These are phyloP conservation scores for Mesitornis unicolor DNA, from an alignment of 2,113 vertebrate genomes.

Conservation along the genomic window DNA sequence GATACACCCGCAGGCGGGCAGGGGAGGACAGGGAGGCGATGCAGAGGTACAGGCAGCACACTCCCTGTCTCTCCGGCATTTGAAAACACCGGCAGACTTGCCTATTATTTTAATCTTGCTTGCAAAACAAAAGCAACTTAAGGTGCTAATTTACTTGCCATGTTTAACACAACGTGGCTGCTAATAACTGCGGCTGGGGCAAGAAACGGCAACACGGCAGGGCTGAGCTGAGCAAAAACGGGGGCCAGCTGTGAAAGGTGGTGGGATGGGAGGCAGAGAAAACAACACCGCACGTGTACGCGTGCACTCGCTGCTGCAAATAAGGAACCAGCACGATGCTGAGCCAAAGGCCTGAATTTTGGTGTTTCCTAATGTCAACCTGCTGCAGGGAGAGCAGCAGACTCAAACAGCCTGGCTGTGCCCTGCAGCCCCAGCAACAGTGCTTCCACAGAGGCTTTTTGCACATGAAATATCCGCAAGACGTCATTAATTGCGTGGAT, in stretches of 20 bases:
- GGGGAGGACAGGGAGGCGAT: not conserved
- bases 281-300: accelerated
- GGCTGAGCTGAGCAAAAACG: accelerated
- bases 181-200: not conserved
- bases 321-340: accelerated
- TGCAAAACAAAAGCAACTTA: not conserved
- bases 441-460: not conserved
- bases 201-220: not conserved
- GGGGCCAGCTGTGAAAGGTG: accelerated
- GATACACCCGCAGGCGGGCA: not conserved
- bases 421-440: not conserved
- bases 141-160: not conserved
- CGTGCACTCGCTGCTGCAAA: accelerated
- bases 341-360: not conserved
- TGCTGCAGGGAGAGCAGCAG: not conserved
- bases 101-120: not conserved
- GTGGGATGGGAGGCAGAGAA: not conserved
- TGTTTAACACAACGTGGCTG: not conserved
- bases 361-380: accelerated
- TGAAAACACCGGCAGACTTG: not conserved
- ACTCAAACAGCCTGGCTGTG: not conserved
- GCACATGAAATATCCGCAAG: not conserved
- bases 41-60: not conserved
- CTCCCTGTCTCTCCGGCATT: not conserved
- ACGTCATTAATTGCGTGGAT: not conserved